A percentile compares a stretch with the other conserved stretches of the same genome.
phyloP scores from a whole-genome alignment of 2,888 invertebrate genomes.

The Bombyx huttoni region DNA sequence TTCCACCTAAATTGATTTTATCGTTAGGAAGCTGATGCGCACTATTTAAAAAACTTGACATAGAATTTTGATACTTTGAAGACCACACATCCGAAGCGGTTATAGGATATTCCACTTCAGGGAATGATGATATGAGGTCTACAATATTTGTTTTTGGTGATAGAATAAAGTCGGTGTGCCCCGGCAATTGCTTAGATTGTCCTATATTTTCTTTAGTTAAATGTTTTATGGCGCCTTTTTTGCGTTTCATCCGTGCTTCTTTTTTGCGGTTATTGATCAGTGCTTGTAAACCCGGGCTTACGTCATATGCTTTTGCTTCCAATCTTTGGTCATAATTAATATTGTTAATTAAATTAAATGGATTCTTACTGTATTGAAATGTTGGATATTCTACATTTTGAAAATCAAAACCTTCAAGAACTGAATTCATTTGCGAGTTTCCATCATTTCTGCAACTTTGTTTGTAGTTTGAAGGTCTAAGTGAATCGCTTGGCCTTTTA shows the following conservation, averaged over 20 bases:
- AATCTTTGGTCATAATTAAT: conserved; percentile 1
- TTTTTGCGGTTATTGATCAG: conserved; percentile 15
- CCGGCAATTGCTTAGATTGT: background rate
- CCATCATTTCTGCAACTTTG: background rate
- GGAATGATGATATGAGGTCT: conserved; percentile 28
- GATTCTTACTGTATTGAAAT: conserved; percentile 7
- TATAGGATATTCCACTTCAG: conserved; percentile 48
- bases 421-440: background rate
- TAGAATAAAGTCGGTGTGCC: background rate
- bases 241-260: conserved; percentile 18
- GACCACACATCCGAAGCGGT: conserved; percentile 36
- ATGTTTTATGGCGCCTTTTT: conserved; percentile 9
- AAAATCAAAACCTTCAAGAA: conserved; percentile 23
- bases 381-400: conserved; percentile 32
- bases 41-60: background rate
- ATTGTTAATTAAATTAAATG: conserved; percentile 5
- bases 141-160: conserved; percentile 1
- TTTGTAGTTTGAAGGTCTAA: background rate
- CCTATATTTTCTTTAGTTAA: conserved; percentile 1
- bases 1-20: background rate
- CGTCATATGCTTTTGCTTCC: background rate
- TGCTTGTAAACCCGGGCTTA: background rate
- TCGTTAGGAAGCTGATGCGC: background rate
- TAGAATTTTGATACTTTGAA: conserved; percentile 25
- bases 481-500: background rate